These are phyloP conservation scores for Mimumesa dahlbomi DNA, from an alignment of 2,888 invertebrate species.

Conservation along the genomic window DNA sequence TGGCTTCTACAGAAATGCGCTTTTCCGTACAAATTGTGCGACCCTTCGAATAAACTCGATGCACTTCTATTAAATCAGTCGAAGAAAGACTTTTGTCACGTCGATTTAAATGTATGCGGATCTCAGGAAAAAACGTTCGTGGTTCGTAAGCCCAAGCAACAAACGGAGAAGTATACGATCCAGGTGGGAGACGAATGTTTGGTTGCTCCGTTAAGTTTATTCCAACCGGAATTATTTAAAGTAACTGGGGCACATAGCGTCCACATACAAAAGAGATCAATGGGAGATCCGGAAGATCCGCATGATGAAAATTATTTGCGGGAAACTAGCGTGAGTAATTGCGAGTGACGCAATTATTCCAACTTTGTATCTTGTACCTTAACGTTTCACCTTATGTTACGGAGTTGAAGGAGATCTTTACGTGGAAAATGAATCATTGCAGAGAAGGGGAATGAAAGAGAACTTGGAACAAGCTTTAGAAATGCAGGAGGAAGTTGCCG, in stretches of 20 bases:
- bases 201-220: conserved; percentile 93
- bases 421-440: conserved; percentile 3
- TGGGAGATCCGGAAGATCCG: conserved; percentile 94
- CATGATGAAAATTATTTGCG: conserved; percentile 95
- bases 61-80: conserved; percentile 90
- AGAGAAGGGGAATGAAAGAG: conserved; percentile 83
- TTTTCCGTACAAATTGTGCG: conserved; percentile 93
- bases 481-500: conserved; percentile 80
- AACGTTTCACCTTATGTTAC: not conserved
- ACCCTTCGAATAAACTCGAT: conserved; percentile 88
- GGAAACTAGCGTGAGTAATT: conserved; percentile 87
- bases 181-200: conserved; percentile 95
- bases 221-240: conserved; percentile 93
- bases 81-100: conserved; percentile 95
- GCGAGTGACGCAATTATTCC: not conserved
- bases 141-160: conserved; percentile 87
- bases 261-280: conserved; percentile 86
- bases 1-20: conserved; percentile 94
- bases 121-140: conserved; percentile 91
- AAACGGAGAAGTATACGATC: conserved; percentile 87
- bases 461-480: conserved; percentile 81
- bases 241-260: conserved; percentile 90
- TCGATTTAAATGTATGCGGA: conserved; percentile 94
- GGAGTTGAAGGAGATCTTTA: too few relatives aligned
- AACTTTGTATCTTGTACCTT: not conserved